Evolutionary conservation across 2,113 vertebrate genomes (phyloP).

Genomic region (Gavialis gangeticus): DNA sequence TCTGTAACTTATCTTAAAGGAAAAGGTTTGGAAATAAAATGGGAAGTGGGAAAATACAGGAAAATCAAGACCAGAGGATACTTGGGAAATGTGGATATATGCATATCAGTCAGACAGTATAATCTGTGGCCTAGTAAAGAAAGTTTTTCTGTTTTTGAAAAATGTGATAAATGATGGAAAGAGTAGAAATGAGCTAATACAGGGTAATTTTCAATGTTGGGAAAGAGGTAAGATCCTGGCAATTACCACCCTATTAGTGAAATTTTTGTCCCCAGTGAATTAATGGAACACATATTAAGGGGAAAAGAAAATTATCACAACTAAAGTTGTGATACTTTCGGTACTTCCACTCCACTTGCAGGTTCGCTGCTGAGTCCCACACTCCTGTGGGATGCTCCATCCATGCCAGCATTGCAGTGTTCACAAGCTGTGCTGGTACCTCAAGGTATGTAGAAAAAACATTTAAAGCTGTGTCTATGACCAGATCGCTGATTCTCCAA

Average conservation of each 20-base stretch:
- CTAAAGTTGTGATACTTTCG: too few relatives aligned
- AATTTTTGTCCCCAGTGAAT: background rate
- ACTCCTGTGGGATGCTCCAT: too few relatives aligned
- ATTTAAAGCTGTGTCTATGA: too few relatives aligned
- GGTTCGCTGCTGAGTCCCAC: too few relatives aligned
- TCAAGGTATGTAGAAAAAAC: too few relatives aligned
- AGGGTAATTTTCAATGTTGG: background rate
- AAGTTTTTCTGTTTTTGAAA: accelerated
- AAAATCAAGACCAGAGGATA: background rate
- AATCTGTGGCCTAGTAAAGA: background rate
- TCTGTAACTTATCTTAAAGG: background rate
- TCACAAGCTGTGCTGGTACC: too few relatives aligned
- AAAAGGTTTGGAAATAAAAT: background rate
- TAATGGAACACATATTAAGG: background rate
- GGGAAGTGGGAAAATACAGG: background rate
- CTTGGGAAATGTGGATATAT: background rate
- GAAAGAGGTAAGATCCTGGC: background rate
- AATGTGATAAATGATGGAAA: background rate
- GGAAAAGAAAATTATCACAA: background rate
- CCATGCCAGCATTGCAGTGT: too few relatives aligned
- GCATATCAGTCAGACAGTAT: background rate
- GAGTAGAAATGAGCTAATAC: background rate
- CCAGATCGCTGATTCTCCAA: too few relatives aligned
- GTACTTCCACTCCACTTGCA: too few relatives aligned
- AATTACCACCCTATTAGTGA: background rate